These are phyloP conservation scores for Scolanthus callimorphus DNA, from an alignment of 92 coral and sea anemone species.

Conservation along the genomic window DNA sequence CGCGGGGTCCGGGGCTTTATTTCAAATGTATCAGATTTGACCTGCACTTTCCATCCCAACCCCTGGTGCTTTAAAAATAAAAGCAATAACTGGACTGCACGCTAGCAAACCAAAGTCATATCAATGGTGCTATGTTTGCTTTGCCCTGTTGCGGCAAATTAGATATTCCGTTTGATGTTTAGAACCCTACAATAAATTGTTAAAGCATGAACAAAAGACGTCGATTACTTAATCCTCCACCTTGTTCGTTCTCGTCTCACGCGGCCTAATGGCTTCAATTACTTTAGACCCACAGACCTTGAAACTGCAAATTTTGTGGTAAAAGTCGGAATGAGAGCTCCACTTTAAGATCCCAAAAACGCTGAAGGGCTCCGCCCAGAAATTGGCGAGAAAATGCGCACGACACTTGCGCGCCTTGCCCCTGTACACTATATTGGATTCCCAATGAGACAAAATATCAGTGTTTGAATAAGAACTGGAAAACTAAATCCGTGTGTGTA, in stretches of 20 bases:
- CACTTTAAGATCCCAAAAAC: no score
- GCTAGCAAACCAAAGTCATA: background rate
- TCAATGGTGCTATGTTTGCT: slow-evolving; percentile 11
- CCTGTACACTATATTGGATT: no score
- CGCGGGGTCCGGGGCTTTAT: no score
- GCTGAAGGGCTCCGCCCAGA: background rate
- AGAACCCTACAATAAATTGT: slow-evolving; percentile 61
- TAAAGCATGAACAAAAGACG: slow-evolving; percentile 59
- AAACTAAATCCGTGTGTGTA: no score
- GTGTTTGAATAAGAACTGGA: no score
- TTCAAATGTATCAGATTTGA: no score
- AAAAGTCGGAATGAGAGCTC: background rate
- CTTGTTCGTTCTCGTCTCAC: slow-evolving; percentile 46
- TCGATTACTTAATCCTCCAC: slow-evolving; percentile 74
- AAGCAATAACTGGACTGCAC: no score
- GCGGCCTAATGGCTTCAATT: slow-evolving; percentile 44
- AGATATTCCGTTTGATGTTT: slow-evolving; percentile 79
- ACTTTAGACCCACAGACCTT: slow-evolving; percentile 14
- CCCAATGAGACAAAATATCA: no score
- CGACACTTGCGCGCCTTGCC: no score
- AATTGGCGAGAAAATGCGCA: no score
- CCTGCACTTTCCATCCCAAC: no score
- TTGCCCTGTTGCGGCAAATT: slow-evolving; percentile 50
- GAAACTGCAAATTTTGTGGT: slow-evolving; percentile 21
- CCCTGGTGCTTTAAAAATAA: no score